Base-by-base conservation (phyloP, 2,113 vertebrate genomes). In the Lonchura striata region DNA sequence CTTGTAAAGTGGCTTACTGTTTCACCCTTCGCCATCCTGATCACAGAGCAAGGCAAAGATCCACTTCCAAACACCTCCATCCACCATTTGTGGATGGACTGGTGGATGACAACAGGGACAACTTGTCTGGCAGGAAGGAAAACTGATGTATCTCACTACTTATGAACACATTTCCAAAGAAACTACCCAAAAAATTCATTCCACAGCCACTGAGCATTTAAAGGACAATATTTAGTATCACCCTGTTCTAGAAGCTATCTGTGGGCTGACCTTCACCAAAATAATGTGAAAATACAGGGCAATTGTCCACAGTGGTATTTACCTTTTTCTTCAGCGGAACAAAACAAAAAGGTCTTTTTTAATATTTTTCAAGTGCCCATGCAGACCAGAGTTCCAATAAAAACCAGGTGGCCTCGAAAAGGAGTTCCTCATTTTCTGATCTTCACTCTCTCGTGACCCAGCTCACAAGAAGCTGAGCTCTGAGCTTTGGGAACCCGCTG, bases 211-310 rank as follows among this genome's bases (percentile, higher is more conserved):
- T 31, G 44, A 64, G 47, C 63, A 82, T 54, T 61, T 70, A 64
- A 70, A 92, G 54, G 54, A 63, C 59, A 91, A 25, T 74, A 74
- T 72, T 92, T 87, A 47, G 46, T 79, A 42, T 66, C 61, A 66
- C 11, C 11, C 8, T 50, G 82, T 82, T 91, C 90, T 53, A 63
- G 70, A 82, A 91, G 53, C 54, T 79, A 91, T 82, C 78, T 88
- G 46, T 70, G 33, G 50, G 78, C 15, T 94, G 87, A 90, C 91
- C 82, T 95, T 88, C 90, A 80, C 54, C 42, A 83, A 35, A 96
- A 90, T 66, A 93, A 92, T 35, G 50, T 66, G 57, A 95, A 92
- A 87, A 88, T 80, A 80, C 0, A 79, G 42, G 23, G 23, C 37
- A 87, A 39, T 19, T 44, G 20, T 20, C 84, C 66, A 35, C 30